Percentiles rank a stretch among this genome's conserved stretches.
phyloP scores from a whole-genome alignment of 2,888 invertebrate species.

The Tenthredo livida region DNA sequence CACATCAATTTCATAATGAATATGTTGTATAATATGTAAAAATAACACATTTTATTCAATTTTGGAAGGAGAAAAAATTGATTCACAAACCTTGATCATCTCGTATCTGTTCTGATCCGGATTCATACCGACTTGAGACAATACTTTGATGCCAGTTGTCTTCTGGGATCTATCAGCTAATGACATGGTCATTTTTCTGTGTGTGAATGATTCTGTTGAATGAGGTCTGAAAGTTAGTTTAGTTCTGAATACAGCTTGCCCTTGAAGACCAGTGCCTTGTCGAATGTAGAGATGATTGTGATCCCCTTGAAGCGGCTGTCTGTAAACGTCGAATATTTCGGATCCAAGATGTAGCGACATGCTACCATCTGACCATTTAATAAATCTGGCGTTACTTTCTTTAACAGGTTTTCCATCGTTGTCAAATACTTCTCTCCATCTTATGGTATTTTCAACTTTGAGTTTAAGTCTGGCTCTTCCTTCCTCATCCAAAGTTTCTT shows the following conservation, averaged over 20 bases:
- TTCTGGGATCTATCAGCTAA: conserved; percentile 97
- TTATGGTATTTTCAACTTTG: conserved; percentile 98
- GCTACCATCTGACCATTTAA: conserved; percentile 99
- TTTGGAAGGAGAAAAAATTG: conserved; percentile 31
- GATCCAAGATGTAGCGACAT: conserved; percentile 97
- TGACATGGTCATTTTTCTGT: conserved; percentile 99
- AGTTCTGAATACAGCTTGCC: conserved; percentile 97
- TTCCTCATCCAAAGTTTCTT: conserved; percentile 98
- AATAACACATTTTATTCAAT: neutral
- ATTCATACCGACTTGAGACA: conserved; percentile 95
- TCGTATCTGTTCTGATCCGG: conserved; percentile 96
- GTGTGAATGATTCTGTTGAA: conserved; percentile 99
- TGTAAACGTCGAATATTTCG: conserved; percentile 98
- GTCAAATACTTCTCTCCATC: conserved; percentile 94
- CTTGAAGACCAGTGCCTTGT: conserved; percentile 98
- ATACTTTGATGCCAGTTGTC: conserved; percentile 96
- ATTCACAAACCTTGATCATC: conserved; percentile 88
- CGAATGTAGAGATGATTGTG: conserved; percentile 98
- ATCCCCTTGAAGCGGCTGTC: conserved; percentile 95
- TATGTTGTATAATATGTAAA: neutral
- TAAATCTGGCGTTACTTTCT: conserved; percentile 97
- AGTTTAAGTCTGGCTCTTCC: conserved; percentile 95
- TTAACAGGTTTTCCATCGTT: conserved; percentile 89
- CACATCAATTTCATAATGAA: too few relatives aligned
- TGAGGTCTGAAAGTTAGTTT: conserved; percentile 98